Evolutionary conservation across 2,113 vertebrate genomes (phyloP).

Genomic region (Rattus rattus): DNA sequence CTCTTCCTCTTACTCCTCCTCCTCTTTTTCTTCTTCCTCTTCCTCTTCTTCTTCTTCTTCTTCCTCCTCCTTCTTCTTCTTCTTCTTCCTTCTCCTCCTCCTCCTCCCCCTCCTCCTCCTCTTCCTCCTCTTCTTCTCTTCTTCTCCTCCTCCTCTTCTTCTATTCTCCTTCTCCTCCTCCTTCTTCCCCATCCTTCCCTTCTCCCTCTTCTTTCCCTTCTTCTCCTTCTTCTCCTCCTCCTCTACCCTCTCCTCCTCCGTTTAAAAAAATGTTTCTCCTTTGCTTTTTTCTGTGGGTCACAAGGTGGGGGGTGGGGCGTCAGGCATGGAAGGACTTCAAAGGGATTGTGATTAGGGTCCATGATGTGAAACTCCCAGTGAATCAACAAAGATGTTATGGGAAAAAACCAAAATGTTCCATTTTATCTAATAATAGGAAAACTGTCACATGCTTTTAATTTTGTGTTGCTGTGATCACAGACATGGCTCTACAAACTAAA

Average conservation of each 20-base stretch:
- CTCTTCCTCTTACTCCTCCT: too few relatives aligned
- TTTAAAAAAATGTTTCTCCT: not conserved
- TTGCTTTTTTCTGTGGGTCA: not conserved
- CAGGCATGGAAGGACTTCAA: not conserved
- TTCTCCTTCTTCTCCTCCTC: too few relatives aligned
- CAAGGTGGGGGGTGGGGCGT: not conserved
- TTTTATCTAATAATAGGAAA: not conserved
- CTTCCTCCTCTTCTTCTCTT: too few relatives aligned
- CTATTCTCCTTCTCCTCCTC: too few relatives aligned
- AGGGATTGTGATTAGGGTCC: not conserved
- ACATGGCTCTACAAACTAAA: not conserved
- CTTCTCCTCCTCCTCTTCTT: too few relatives aligned
- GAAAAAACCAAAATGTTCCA: not conserved
- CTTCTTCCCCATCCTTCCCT: too few relatives aligned
- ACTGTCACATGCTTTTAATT: not conserved
- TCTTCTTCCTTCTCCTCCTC: too few relatives aligned
- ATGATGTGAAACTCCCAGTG: not conserved
- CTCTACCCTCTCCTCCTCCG: not conserved
- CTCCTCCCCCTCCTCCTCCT: too few relatives aligned
- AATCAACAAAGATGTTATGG: not conserved
- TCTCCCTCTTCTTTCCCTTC: too few relatives aligned
- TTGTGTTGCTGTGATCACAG: not conserved
- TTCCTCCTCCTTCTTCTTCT: fast-evolving
- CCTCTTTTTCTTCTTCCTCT: too few relatives aligned
- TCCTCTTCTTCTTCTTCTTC: not conserved